A percentile compares a stretch with the other conserved stretches of the same genome.
These are phyloP conservation scores for Urechis unicinctus DNA, from an alignment of 2,888 invertebrate genomes.

Conservation along the genomic window DNA sequence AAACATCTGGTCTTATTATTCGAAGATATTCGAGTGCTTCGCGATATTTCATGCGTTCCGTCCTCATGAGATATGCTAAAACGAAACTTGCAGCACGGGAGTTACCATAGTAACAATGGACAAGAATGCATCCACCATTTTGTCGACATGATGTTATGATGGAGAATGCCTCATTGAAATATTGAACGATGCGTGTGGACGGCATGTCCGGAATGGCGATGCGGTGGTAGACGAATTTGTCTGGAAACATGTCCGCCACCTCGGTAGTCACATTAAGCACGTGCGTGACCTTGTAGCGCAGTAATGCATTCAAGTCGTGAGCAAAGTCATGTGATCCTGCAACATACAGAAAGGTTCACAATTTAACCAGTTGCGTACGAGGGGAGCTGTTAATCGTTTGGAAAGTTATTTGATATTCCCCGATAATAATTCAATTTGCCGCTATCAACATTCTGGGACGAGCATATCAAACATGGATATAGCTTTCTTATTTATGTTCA, in stretches of 20 bases:
- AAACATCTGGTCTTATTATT: slow-evolving; percentile 13
- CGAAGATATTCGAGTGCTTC: slow-evolving; percentile 17
- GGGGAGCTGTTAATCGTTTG: too few species aligned
- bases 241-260: slow-evolving; percentile 16
- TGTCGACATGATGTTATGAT: slow-evolving; percentile 19
- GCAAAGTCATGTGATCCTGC: slow-evolving; percentile 17
- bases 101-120: slow-evolving; percentile 18
- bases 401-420: too few species aligned
- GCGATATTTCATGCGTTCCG: slow-evolving; percentile 14
- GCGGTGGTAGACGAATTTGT: slow-evolving; percentile 15
- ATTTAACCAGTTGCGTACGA: too few species aligned
- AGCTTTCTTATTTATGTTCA: too few species aligned
- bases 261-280: slow-evolving; percentile 22
- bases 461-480: too few species aligned
- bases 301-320: slow-evolving; percentile 17
- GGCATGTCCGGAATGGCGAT: slow-evolving; percentile 17
- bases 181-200: slow-evolving; percentile 13
- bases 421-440: too few species aligned
- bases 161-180: slow-evolving; percentile 16
- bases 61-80: slow-evolving; percentile 17
- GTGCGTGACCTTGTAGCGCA: slow-evolving; percentile 19
- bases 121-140: slow-evolving; percentile 10
- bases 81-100: slow-evolving; percentile 18
- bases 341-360: too few species aligned
- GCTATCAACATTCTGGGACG: too few species aligned